A percentile compares a stretch with the other conserved stretches of the same genome.
Conservation (phyloP, 2,888 invertebrate genomes). For the Cylloceria caligata region DNA sequence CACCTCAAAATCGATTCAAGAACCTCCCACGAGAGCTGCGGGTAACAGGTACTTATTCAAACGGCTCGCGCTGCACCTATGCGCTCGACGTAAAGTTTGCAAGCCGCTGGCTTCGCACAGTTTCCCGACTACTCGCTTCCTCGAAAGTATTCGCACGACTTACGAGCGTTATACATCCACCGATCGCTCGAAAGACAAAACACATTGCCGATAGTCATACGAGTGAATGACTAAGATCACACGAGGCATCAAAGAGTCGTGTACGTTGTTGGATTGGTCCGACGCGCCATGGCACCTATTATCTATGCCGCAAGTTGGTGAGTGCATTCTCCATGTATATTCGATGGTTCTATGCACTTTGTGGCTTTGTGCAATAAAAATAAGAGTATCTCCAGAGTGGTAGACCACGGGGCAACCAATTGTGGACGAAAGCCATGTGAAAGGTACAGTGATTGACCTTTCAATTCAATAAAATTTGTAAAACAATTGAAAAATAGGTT, state of each 20-base stretch:
- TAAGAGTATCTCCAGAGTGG: background rate
- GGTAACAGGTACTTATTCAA: slow-evolving; percentile 40
- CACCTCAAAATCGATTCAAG: slow-evolving; percentile 50
- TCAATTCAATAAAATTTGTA: background rate
- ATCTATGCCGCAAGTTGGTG: slow-evolving; percentile 15
- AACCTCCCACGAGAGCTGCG: slow-evolving; percentile 42
- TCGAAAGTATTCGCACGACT: slow-evolving; percentile 1
- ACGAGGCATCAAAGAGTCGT: slow-evolving; percentile 8
- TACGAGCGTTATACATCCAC: slow-evolving; percentile 9
- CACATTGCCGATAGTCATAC: slow-evolving; percentile 8
- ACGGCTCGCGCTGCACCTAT: slow-evolving; percentile 27
- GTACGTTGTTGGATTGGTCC: background rate
- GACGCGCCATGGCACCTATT: background rate
- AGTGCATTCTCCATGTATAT: background rate
- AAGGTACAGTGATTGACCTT: background rate
- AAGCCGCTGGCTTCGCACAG: slow-evolving; percentile 9
- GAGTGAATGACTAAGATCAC: slow-evolving; percentile 13
- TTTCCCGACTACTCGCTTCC: background rate
- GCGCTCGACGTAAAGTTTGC: slow-evolving; percentile 6
- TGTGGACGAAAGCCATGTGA: background rate
- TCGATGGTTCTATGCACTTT: background rate
- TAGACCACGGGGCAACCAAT: background rate
- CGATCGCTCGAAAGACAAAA: slow-evolving; percentile 13
- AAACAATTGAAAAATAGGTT: background rate
- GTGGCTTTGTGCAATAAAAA: slow-evolving; percentile 26